phyloP scores from a whole-genome alignment of 2,797 vertebrate species.

The Lepus townsendii region DNA sequence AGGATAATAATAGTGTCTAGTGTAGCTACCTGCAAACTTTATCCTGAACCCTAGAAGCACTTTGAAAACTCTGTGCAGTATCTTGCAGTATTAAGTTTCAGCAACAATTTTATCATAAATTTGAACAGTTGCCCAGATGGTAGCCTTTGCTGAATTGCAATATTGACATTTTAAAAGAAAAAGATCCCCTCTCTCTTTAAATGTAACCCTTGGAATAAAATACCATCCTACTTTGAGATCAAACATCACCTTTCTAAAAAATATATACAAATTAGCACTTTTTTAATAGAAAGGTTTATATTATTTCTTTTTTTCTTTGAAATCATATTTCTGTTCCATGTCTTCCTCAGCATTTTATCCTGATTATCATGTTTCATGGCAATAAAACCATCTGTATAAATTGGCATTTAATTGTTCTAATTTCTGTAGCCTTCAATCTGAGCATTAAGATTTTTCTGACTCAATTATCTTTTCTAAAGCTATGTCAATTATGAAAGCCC shows the following conservation, averaged over 20 bases:
- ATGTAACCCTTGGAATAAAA: conserved; percentile 29
- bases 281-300: not conserved
- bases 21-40: not conserved
- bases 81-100: not conserved
- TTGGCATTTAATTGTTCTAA: conserved; percentile 54
- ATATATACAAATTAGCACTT: not conserved
- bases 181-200: conserved; percentile 28
- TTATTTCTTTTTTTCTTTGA: not conserved
- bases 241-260: not conserved
- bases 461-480: not conserved
- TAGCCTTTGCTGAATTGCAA: conserved; percentile 17
- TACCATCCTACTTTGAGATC: not conserved
- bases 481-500: not conserved
- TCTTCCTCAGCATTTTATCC: not conserved
- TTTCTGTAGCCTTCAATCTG: not conserved
- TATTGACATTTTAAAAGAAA: conserved; percentile 59
- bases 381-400: not conserved
- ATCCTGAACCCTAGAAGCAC: not conserved
- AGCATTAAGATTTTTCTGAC: conserved; percentile 10
- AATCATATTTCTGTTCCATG: conserved; percentile 22
- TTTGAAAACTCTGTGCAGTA: not conserved
- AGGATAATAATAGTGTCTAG: not conserved
- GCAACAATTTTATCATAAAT: conserved; percentile 7
- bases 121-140: not conserved
- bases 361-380: conserved; percentile 14